Base-by-base conservation (phyloP, 2,888 invertebrate genomes). In the Colletes collaris region DNA sequence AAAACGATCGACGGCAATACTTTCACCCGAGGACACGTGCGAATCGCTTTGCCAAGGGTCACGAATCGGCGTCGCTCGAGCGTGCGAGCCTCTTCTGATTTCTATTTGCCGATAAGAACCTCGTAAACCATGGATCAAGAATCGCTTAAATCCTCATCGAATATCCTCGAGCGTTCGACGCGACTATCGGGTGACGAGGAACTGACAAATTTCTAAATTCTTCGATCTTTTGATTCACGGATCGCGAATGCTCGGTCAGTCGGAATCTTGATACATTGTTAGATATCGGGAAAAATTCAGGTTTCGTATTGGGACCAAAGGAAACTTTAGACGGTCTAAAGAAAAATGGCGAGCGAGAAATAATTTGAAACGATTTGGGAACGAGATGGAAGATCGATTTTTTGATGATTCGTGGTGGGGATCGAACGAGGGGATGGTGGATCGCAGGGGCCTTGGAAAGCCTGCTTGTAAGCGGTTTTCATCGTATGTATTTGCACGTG, bases 21-120 rank as follows among this genome's bases (percentile, higher is more conserved):
- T 86, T 86, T 87, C 86, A 86, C 88, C 84, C 49, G 27, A 59
- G 58, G 65, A 67, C 83, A 85, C 72, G 68, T 70, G 80, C 71
- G 60, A 82, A 79, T 84, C 76, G 67, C 35, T 67, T 63, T 40
- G 67, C 58, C 69, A 64, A 55, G 59, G 66, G n/a, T 76, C 53
- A 59, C 74, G 55, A 58, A 76, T 82, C 69, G 53, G 55, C 69
- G 53, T 49, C 73, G 49, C 46, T 13, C 44, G 40, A 1, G 63
- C 46, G 40, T 0, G 6, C 44, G 3, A 5, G 44, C 11, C n/a
- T 37, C 58, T 13, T 2, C 60, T 11, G 69, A 60, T 69, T 69
- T 69, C 69, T 69, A 69, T 52, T 69, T 40, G 7, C 19, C 64
- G 64, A 40, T 64, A 64, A 64, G 16, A 52, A 27, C n/a, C 10